Evolutionary conservation across 2,888 invertebrate species (phyloP), one percentile per base, ranked within the genome.

Genomic region (Leptinotarsa juncta): DNA sequence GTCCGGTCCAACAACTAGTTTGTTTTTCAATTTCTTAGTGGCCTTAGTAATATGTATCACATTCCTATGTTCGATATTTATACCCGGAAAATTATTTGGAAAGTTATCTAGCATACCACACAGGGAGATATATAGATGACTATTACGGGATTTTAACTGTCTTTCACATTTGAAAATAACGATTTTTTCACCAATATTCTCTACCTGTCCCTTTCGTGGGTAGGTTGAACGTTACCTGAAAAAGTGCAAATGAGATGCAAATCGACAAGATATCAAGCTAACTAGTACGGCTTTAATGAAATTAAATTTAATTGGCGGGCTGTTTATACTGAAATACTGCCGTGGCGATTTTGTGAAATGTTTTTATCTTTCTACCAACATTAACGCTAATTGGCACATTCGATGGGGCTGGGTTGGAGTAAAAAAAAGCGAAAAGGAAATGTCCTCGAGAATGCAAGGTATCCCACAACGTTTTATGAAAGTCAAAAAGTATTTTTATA

Each of bases 221-320:
- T 32, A 2, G 12, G 32, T 62, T 32, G 32, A 32, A 26, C 32
- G 50, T 51, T 42, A 48, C 51, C 55, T 15, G 26, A 32, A 55
- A 76, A 68, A 18, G 48, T 57, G 60, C 70, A 77, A 73, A 77
- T 77, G 73, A 78, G 62, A 76, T 79, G 77, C 77, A 78, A 81
- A 76, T 73, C 57, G 65, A 18, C 23, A 42, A 67, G 78, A 79
- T 79, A 81, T 79, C 77, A 73, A 76, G 77, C 73, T 78, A 79
- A 77, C 76, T 72, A 73, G 80, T 80, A 81, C 79, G 65, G 77
- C 78, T 80, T 81, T 83, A 83, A 84, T 83, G 82, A 83, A 84
- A 84, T 84, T 84, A 83, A 83, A 83, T 82, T 83, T 84, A 84
- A 84, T 84, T 84, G 83, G 83, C 79, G 75, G 80, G 70, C 26